phyloP scores from a whole-genome alignment of 1,140 invertebrate genomes.

The Drosophila insularis region DNA sequence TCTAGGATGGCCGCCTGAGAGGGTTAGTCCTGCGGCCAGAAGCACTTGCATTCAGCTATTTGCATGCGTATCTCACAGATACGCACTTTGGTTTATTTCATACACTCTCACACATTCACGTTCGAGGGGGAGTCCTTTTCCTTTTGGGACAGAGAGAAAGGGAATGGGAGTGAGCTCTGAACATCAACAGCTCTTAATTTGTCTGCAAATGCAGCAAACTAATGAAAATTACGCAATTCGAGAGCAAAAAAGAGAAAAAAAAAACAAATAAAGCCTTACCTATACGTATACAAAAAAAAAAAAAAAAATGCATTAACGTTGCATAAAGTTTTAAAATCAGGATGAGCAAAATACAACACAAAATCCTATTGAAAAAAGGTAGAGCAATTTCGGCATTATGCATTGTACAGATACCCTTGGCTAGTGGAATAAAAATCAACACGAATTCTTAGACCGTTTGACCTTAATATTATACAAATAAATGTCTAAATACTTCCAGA shows the following conservation, averaged over 20 bases:
- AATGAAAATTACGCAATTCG: slow-evolving; percentile 79
- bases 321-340: slow-evolving; percentile 15
- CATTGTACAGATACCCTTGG: neutral
- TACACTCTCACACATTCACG: neutral
- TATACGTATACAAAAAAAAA: neutral
- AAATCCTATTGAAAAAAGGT: neutral
- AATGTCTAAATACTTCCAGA: too few species aligned
- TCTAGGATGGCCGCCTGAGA: slow-evolving; percentile 21
- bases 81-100: slow-evolving; percentile 65
- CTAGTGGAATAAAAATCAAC: neutral
- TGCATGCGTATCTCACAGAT: slow-evolving; percentile 67
- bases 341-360: neutral
- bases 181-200: slow-evolving; percentile 68
- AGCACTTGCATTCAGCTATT: slow-evolving; percentile 37
- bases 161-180: slow-evolving; percentile 7
- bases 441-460: too few species aligned
- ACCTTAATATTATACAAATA: too few species aligned
- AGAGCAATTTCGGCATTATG: neutral
- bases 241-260: slow-evolving; percentile 61
- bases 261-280: slow-evolving; percentile 32
- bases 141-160: neutral
- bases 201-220: slow-evolving; percentile 74
- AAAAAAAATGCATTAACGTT: neutral
- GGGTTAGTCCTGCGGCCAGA: slow-evolving; percentile 50
- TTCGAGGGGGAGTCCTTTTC: neutral